Conservation (phyloP, 2,888 invertebrate genomes). For the Aradus depressus region DNA sequence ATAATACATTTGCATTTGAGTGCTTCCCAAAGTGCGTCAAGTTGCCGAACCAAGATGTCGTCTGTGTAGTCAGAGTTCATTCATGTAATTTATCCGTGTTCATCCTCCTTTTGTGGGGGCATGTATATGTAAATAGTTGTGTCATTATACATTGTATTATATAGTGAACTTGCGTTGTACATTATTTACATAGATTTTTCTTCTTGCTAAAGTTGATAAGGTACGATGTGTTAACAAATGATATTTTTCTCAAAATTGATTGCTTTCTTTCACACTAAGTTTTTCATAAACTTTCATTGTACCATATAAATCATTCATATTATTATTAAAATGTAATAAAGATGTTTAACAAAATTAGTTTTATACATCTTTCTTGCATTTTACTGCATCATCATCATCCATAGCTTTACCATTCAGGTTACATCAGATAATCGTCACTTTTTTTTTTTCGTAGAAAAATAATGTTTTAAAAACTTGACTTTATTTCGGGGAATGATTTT, state of each 20-base stretch:
- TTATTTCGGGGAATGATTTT: background rate
- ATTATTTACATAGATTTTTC: slow-evolving; percentile 15
- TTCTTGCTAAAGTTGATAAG: slow-evolving; percentile 7
- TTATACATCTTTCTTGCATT: too few species aligned
- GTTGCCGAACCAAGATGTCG: slow-evolving; percentile 29
- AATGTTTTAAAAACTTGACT: background rate
- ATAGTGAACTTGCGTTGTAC: slow-evolving; percentile 27
- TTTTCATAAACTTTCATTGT: too few species aligned
- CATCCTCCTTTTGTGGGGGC: slow-evolving; percentile 30
- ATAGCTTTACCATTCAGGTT: slow-evolving; percentile 13
- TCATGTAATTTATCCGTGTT: slow-evolving; percentile 31
- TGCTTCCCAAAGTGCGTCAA: slow-evolving; percentile 3
- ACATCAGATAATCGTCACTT: slow-evolving; percentile 18
- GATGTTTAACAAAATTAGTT: too few species aligned
- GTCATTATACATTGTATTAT: slow-evolving; percentile 29
- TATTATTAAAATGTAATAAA: too few species aligned
- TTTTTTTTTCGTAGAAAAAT: background rate
- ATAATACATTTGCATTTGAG: too few species aligned
- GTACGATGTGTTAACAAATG: slow-evolving; percentile 9
- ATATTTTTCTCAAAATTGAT: too few species aligned
- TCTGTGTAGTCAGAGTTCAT: slow-evolving; percentile 30
- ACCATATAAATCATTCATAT: too few species aligned
- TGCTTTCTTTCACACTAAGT: too few species aligned
- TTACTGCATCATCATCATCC: too few species aligned
- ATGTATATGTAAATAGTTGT: slow-evolving; percentile 31